A percentile compares a stretch with the other conserved stretches of the same genome.
These are phyloP conservation scores for Xylophagus ater DNA, from an alignment of 2,888 invertebrate genomes.

Conservation along the genomic window DNA sequence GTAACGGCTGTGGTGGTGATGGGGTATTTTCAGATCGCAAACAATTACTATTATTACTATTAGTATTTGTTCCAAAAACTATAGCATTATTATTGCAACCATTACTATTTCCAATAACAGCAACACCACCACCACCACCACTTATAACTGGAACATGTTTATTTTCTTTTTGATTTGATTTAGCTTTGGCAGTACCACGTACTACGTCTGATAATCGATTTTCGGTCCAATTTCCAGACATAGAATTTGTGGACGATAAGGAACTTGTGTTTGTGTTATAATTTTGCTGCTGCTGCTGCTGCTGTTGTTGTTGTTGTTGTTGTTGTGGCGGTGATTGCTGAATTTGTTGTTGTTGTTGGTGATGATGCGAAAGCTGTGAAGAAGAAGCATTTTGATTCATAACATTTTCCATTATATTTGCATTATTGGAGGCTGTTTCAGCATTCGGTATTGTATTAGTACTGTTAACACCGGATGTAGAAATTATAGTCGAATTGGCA, in stretches of 20 bases:
- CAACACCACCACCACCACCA: constrained; percentile 18
- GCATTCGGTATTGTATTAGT: background rate
- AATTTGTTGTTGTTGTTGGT: background rate
- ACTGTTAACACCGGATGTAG: constrained; percentile 1
- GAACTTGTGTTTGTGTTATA: constrained; percentile 21
- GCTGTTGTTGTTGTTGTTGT: constrained; percentile 29
- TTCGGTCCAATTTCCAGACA: constrained; percentile 43
- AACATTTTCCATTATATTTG: too few relatives aligned
- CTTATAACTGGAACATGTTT: background rate
- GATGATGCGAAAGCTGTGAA: background rate
- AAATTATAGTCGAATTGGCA: constrained; percentile 9
- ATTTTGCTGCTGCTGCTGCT: constrained; percentile 21
- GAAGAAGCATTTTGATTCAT: too few relatives aligned
- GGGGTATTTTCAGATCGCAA: constrained; percentile 12
- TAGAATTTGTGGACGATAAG: constrained; percentile 24
- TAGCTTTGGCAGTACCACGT: constrained; percentile 53
- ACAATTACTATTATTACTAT: constrained; percentile 6
- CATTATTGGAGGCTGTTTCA: background rate
- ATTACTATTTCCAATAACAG: constrained; percentile 10
- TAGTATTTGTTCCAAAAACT: constrained; percentile 8
- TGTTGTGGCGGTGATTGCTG: background rate
- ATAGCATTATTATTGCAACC: constrained; percentile 5
- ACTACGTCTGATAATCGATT: constrained; percentile 69
- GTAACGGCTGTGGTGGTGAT: constrained; percentile 20
- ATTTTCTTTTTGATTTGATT: constrained; percentile 25